phyloP scores from a whole-genome alignment of 1,140 invertebrate species.

The Leptonema lineaticorne region DNA sequence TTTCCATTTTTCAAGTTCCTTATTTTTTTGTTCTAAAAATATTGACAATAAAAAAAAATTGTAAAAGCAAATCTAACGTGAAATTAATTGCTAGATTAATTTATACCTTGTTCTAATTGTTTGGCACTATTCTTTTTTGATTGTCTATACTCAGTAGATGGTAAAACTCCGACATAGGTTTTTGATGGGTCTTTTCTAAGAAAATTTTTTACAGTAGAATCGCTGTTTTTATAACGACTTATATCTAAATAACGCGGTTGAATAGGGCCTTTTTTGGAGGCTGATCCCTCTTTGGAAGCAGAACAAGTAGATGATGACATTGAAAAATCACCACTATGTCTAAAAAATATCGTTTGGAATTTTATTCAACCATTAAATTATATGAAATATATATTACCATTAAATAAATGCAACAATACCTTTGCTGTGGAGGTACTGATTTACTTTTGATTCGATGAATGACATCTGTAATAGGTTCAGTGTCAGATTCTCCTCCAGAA shows the following conservation, averaged over 20 bases:
- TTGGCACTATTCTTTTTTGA: constrained; percentile 46
- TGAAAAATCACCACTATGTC: constrained; percentile 55
- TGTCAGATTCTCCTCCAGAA: constrained; percentile 30
- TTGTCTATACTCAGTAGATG: constrained; percentile 38
- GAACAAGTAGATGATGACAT: constrained; percentile 54
- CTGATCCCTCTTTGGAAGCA: constrained; percentile 43
- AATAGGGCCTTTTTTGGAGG: constrained; percentile 37
- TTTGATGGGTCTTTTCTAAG: constrained; percentile 59
- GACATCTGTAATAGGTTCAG: constrained; percentile 23
- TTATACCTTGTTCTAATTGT: constrained; percentile 50
- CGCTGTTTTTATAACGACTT: constrained; percentile 57
- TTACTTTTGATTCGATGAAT: constrained; percentile 32
- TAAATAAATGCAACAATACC: constrained; percentile 15
- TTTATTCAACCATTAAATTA: constrained; percentile 1
- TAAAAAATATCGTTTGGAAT: constrained; percentile 29
- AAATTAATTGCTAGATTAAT: neutral
- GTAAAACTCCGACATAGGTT: constrained; percentile 55
- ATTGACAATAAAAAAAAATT: constrained; percentile 3
- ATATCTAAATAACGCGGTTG: constrained; percentile 60
- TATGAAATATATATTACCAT: neutral
- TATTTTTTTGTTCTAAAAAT: constrained; percentile 65
- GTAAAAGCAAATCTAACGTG: no score
- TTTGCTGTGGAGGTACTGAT: constrained; percentile 38
- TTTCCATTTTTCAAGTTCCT: constrained; percentile 91
- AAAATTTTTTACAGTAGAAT: constrained; percentile 55